Conservation (phyloP, 64 coral and sea anemone genomes). For the Actinia equina region DNA sequence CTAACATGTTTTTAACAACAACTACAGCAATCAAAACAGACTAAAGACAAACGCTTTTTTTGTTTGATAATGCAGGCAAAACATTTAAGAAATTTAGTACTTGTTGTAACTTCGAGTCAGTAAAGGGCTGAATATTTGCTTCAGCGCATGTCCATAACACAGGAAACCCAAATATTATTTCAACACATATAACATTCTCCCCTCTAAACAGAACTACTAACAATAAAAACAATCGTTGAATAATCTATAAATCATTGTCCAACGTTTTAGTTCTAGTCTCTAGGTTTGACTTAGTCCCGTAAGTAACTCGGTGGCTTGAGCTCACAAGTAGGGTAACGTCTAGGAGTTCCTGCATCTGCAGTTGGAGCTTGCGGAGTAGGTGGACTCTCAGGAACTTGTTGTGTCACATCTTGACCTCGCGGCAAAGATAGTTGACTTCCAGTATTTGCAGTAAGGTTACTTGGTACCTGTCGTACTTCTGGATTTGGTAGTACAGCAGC, state of each 20-base stretch:
- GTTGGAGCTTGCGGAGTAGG: background rate
- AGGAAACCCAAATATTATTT: background rate
- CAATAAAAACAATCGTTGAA: background rate
- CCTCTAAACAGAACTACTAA: background rate
- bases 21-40: too few species aligned
- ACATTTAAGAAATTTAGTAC: too few species aligned
- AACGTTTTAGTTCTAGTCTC: too few species aligned
- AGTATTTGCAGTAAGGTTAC: background rate
- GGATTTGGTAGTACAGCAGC: background rate
- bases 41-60: too few species aligned
- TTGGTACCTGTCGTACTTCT: background rate
- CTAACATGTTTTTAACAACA: too few species aligned
- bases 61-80: too few species aligned
- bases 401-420: background rate
- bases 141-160: background rate
- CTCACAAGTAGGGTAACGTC: constrained; percentile 16
- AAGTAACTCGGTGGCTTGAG: background rate
- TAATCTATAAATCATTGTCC: background rate
- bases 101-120: too few species aligned
- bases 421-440: background rate
- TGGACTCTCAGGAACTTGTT: background rate
- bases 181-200: background rate
- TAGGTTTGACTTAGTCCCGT: background rate
- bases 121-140: too few species aligned
- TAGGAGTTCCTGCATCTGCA: background rate